Conservation (phyloP, 2,797 vertebrate genomes). For the Enteromius argenteus region DNA sequence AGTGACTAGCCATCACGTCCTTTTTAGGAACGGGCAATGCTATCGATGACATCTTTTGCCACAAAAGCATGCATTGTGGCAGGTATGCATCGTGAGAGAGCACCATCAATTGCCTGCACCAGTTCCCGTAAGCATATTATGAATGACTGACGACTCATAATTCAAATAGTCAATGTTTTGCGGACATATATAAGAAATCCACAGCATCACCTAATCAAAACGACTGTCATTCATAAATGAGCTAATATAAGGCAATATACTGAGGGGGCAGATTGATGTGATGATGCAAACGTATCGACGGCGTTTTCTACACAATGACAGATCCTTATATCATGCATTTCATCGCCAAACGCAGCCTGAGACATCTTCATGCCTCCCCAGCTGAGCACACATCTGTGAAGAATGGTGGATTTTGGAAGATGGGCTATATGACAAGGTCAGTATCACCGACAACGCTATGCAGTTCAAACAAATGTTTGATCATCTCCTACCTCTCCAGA, state of each 20-base stretch:
- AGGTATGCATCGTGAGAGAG: constrained; percentile 53
- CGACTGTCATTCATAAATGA: constrained; percentile 32
- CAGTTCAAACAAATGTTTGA: constrained; percentile 44
- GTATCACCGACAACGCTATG: constrained; percentile 51
- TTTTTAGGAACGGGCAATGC: constrained; percentile 18
- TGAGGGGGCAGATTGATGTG: constrained; percentile 13
- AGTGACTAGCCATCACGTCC: not conserved
- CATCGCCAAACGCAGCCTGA: constrained; percentile 32
- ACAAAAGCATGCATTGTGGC: constrained; percentile 58
- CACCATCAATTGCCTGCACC: constrained; percentile 34
- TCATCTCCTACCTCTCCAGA: constrained; percentile 58
- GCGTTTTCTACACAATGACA: constrained; percentile 10
- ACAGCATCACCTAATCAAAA: constrained; percentile 26
- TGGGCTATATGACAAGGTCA: constrained; percentile 77
- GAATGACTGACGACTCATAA: constrained; percentile 37
- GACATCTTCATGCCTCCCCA: constrained; percentile 48
- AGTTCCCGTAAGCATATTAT: constrained; percentile 10
- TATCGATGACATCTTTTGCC: constrained; percentile 44
- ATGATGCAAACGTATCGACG: constrained; percentile 25
- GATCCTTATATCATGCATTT: constrained; percentile 20
- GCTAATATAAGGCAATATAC: constrained; percentile 16
- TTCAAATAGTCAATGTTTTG: constrained; percentile 8
- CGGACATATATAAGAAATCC: not conserved
- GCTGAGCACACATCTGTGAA: constrained; percentile 64
- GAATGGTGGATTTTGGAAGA: constrained; percentile 71